These are phyloP conservation scores for Drosophila maculinotata DNA, from an alignment of 2,888 invertebrate genomes.

Conservation along the genomic window DNA sequence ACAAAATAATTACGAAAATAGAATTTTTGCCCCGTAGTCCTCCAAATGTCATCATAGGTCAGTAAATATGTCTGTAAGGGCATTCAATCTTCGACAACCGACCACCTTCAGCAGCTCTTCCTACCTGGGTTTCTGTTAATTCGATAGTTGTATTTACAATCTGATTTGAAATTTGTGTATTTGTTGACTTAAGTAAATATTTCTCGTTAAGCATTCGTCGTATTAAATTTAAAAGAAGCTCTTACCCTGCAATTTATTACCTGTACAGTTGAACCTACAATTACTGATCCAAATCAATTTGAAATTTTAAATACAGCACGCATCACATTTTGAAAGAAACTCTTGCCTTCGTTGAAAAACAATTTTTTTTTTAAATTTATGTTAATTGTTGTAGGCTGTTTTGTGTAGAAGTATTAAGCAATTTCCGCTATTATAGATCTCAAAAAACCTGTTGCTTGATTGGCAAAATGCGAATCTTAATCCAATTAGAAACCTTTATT, in stretches of 20 bases:
- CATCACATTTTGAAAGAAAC: constrained; percentile 11
- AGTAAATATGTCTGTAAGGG: background rate
- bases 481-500: background rate
- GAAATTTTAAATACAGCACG: constrained; percentile 30
- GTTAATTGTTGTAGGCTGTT: constrained; percentile 7
- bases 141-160: background rate
- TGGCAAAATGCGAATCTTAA: background rate
- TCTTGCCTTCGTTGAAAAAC: background rate
- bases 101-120: no score
- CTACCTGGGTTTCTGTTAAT: background rate
- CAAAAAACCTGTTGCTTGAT: background rate
- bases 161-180: constrained; percentile 1
- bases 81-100: background rate
- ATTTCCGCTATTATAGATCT: no score
- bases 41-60: background rate
- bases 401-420: background rate
- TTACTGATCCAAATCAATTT: constrained; percentile 40
- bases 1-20: no score
- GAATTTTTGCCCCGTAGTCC: no score
- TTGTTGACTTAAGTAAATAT: constrained; percentile 17
- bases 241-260: constrained; percentile 13
- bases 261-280: constrained; percentile 10
- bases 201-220: constrained; percentile 2
- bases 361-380: background rate
- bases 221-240: constrained; percentile 15